Evolutionary conservation across 2,797 vertebrate species (phyloP).

Genomic region (Phoxinus dragarum): DNA sequence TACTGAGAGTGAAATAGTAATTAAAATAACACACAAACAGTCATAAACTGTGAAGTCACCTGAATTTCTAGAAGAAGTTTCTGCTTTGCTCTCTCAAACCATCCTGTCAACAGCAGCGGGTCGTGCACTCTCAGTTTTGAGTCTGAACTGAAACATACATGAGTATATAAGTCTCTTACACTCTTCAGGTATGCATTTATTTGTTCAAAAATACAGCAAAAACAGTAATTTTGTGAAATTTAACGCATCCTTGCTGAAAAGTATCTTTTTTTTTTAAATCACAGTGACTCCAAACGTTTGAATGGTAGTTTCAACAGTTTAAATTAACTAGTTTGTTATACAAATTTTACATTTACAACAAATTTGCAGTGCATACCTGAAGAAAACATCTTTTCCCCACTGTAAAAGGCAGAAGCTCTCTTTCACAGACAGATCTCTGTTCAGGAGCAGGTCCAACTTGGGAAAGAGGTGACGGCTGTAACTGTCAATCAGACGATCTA

Average conservation of each 20-base stretch:
- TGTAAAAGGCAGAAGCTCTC: slow-evolving; percentile 53
- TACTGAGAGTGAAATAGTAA: neutral
- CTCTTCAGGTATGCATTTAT: neutral
- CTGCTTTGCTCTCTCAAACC: slow-evolving; percentile 49
- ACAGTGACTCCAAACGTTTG: neutral
- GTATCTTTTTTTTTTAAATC: no score
- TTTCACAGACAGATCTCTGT: slow-evolving; percentile 31
- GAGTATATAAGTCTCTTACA: neutral
- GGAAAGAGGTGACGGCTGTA: slow-evolving; percentile 52
- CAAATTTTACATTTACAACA: neutral
- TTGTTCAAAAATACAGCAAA: neutral
- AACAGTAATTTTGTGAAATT: neutral
- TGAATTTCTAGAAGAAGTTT: slow-evolving; percentile 56
- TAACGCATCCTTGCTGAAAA: neutral
- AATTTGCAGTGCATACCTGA: neutral
- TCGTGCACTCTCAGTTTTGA: slow-evolving; percentile 43
- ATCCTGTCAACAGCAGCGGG: slow-evolving; percentile 53
- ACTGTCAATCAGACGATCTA: slow-evolving; percentile 41
- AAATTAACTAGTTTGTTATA: no score
- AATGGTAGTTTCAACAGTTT: neutral
- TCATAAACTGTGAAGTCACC: slow-evolving; percentile 57
- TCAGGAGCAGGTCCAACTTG: slow-evolving; percentile 62
- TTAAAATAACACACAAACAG: neutral
- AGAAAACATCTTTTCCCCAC: slow-evolving; percentile 54
- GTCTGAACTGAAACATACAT: slow-evolving; percentile 61